phyloP scores from a whole-genome alignment of 1,140 invertebrate species.

The Vollenhovia emeryi region DNA sequence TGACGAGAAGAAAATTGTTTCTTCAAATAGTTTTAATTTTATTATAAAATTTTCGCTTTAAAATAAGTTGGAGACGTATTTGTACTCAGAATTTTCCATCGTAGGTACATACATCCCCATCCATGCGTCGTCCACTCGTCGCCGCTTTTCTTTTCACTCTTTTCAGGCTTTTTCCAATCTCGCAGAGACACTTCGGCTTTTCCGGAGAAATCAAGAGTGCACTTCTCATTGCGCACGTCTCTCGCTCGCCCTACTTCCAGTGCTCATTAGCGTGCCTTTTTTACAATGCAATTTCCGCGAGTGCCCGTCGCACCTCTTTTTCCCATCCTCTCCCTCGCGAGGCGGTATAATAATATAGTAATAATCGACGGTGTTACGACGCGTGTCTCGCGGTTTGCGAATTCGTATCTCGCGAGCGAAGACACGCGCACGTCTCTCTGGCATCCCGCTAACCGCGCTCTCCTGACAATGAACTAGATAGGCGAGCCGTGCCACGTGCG shows the following conservation, averaged over 20 bases:
- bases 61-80: no score
- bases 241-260: conserved; percentile 30
- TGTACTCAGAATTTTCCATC: no score
- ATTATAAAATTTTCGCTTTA: no score
- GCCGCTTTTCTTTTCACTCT: conserved; percentile 3
- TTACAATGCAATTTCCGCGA: conserved; percentile 42
- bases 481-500: conserved; percentile 53
- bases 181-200: conserved; percentile 16
- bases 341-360: conserved; percentile 3
- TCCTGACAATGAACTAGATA: conserved; percentile 82
- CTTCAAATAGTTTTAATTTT: no score
- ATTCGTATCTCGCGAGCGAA: conserved; percentile 55
- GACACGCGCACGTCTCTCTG: not conserved
- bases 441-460: conserved; percentile 44
- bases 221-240: not conserved
- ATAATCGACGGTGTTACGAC: not conserved
- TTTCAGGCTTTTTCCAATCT: conserved; percentile 16
- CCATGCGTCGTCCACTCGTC: not conserved
- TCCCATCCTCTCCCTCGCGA: not conserved
- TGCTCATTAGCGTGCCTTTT: not conserved
- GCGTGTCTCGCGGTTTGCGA: conserved; percentile 50
- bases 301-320: not conserved
- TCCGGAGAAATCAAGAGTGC: conserved; percentile 55
- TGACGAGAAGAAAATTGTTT: no score
- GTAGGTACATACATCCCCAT: no score